A percentile compares a stretch with the other conserved stretches of the same genome.
Conservation (phyloP, 2,888 invertebrate genomes). For the Heliconius ismenius region DNA sequence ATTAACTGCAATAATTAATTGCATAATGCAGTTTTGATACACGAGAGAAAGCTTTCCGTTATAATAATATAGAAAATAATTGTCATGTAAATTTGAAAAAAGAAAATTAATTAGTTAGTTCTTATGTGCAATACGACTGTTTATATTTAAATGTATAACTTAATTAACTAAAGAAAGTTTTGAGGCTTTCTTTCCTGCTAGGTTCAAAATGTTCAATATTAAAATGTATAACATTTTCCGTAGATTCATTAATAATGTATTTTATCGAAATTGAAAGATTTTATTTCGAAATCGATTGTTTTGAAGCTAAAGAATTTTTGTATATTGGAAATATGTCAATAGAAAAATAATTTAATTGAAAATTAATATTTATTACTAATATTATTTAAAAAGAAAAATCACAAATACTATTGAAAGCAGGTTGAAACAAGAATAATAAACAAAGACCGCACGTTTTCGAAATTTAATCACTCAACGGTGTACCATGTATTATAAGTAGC, state of each 20-base stretch:
- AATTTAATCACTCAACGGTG: not conserved
- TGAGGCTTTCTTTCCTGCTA: not conserved
- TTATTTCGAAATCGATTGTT: too few relatives aligned
- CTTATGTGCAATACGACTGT: not conserved
- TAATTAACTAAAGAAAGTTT: not conserved
- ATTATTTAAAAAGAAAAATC: not conserved
- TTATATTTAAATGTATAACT: not conserved
- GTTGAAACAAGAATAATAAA: not conserved
- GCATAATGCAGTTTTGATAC: not conserved
- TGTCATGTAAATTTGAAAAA: not conserved
- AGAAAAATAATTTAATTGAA: too few relatives aligned
- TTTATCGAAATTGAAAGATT: too few relatives aligned
- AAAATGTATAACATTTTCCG: too few relatives aligned
- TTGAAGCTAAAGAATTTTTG: too few relatives aligned
- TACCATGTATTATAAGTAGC: not conserved
- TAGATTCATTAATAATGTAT: too few relatives aligned
- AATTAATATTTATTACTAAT: not conserved
- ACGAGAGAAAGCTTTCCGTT: not conserved
- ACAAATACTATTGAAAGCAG: not conserved
- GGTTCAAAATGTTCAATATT: not conserved
- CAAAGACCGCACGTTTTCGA: not conserved
- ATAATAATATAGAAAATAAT: not conserved
- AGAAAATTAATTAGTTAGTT: not conserved
- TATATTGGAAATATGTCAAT: too few relatives aligned
- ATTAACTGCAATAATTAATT: not conserved